Evolutionary conservation across 2,888 invertebrate species (phyloP).

Genomic region (Mesodorylaimus sp.): DNA sequence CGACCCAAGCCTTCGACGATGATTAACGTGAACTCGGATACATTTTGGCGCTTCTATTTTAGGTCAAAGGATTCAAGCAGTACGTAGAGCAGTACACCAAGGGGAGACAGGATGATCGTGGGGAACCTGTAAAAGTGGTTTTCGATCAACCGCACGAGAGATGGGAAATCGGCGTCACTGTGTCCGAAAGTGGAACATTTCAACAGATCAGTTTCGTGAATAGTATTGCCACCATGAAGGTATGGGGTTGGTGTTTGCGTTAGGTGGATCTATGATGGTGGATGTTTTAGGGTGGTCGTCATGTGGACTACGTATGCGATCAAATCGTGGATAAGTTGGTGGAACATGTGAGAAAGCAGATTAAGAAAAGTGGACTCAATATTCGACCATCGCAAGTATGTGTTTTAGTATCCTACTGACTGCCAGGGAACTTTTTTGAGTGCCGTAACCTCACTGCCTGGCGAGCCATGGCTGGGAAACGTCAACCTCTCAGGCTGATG

Average conservation of each 20-base stretch:
- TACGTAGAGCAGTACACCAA: constrained; percentile 81
- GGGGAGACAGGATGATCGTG: constrained; percentile 57
- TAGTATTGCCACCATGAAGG: constrained; percentile 90
- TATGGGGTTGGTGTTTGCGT: too few species aligned
- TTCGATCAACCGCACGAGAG: constrained; percentile 60
- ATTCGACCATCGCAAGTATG: constrained; percentile 76
- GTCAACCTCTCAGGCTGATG: too few species aligned
- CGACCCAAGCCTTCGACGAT: too few species aligned
- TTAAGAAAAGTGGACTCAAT: constrained; percentile 66
- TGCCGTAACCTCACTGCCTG: too few species aligned
- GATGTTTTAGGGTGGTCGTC: constrained; percentile 56
- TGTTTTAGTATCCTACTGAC: too few species aligned
- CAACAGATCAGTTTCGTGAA: constrained; percentile 98
- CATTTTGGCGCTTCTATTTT: too few species aligned
- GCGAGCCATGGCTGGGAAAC: too few species aligned
- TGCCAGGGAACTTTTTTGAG: too few species aligned
- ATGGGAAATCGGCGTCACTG: constrained; percentile 84
- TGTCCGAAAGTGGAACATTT: constrained; percentile 66
- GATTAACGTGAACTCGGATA: too few species aligned
- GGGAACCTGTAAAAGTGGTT: constrained; percentile 61
- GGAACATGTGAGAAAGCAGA: constrained; percentile 66
- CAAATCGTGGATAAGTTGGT: constrained; percentile 67
- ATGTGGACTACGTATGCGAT: constrained; percentile 84
- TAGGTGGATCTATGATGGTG: background rate
- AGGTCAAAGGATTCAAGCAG: constrained; percentile 74